phyloP scores from a whole-genome alignment of 1,140 invertebrate genomes.

The Wasmannia auropunctata region DNA sequence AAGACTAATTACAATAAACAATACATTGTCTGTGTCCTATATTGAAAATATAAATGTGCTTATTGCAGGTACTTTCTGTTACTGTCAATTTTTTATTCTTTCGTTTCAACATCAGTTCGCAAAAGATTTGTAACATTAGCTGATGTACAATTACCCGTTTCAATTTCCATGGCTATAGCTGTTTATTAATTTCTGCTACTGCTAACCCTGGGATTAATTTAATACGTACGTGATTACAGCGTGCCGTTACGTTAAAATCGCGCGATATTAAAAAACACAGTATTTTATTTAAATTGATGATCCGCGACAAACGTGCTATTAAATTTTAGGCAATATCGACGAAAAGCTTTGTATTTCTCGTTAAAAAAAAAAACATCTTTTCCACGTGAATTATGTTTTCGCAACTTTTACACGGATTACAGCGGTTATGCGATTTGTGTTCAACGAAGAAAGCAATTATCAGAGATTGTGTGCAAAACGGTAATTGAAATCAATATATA shows the following conservation, averaged over 20 bases:
- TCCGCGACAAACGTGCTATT: background rate
- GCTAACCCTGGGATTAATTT: background rate
- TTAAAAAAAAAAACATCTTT: background rate
- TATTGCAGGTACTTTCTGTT: background rate
- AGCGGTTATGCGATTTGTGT: background rate
- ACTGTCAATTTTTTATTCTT: background rate
- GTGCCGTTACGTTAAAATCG: background rate
- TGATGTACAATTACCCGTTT: background rate
- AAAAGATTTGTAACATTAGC: background rate
- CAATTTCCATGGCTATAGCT: background rate
- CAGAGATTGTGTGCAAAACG: background rate
- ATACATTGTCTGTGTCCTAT: background rate
- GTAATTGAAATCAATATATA: constrained; percentile 23
- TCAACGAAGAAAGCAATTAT: background rate
- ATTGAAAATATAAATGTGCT: background rate
- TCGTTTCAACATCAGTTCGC: background rate
- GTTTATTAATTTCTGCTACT: background rate
- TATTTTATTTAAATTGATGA: background rate
- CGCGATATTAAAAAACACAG: background rate
- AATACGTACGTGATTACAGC: background rate
- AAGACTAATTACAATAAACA: background rate
- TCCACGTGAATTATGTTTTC: background rate
- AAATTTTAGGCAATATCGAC: background rate
- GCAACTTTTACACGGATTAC: background rate
- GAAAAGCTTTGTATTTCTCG: background rate